A percentile compares a stretch with the other conserved stretches of the same genome.
Conservation (phyloP, 2,888 invertebrate species). For the Andrena trimmerana region DNA sequence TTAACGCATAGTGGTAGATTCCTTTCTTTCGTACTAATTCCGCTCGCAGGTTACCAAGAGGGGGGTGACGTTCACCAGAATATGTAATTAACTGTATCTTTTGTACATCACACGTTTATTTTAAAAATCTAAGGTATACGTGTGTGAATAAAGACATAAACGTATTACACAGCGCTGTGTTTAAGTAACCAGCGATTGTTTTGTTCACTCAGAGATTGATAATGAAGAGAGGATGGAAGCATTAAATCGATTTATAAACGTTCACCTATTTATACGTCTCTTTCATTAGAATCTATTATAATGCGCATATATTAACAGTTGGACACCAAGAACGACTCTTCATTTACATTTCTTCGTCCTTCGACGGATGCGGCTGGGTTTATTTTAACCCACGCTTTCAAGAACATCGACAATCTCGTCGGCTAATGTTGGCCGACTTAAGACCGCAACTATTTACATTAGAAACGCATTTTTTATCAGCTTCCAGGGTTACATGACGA, state of each 20-base stretch:
- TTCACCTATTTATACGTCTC: not conserved
- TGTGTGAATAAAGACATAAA: not conserved
- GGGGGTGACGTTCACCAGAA: not conserved
- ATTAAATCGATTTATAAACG: not conserved
- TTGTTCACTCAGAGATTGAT: not conserved
- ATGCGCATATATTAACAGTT: not conserved
- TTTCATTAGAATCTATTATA: not conserved
- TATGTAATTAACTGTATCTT: slow-evolving; percentile 15
- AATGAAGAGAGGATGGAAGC: not conserved
- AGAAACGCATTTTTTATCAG: too few relatives aligned
- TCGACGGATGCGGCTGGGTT: too few relatives aligned
- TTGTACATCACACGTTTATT: slow-evolving; percentile 4
- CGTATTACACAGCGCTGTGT: not conserved
- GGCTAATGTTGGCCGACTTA: too few relatives aligned
- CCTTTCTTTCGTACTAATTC: slow-evolving; percentile 1
- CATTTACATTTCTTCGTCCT: too few relatives aligned
- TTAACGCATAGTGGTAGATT: not conserved
- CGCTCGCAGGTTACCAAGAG: not conserved
- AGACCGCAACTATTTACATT: too few relatives aligned
- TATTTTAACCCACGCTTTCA: too few relatives aligned
- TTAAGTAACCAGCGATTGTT: not conserved
- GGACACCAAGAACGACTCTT: too few relatives aligned
- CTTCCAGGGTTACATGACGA: too few relatives aligned
- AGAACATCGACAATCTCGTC: too few relatives aligned
- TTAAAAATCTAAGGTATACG: not conserved